These are phyloP conservation scores for Macquaria australasica DNA, from an alignment of 2,113 vertebrate species.

Conservation along the genomic window DNA sequence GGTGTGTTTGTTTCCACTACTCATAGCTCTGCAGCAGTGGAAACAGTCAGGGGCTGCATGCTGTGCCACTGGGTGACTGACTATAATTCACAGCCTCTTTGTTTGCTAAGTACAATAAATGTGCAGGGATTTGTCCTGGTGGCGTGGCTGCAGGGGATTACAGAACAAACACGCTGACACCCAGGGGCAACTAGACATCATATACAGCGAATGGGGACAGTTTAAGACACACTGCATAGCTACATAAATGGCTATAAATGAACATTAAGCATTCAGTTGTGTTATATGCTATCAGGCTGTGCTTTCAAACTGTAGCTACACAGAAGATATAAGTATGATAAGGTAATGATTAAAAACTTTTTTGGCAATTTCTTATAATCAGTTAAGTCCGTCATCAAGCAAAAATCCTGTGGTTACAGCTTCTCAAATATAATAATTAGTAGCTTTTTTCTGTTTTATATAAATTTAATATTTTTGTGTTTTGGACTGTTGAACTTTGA, in stretches of 20 bases:
- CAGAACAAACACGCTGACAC: slow-evolving; percentile 26
- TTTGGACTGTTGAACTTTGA: not conserved
- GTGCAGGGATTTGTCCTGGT: slow-evolving; percentile 39
- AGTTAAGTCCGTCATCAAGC: not conserved
- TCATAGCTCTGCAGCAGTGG: slow-evolving; percentile 32
- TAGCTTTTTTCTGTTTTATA: not conserved
- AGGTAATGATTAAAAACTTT: no score
- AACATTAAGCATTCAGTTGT: not conserved
- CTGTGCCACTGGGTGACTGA: slow-evolving; percentile 11
- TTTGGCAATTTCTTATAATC: not conserved
- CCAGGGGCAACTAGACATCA: not conserved
- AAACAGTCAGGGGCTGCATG: slow-evolving; percentile 30
- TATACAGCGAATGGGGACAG: not conserved
- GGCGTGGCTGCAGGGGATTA: slow-evolving; percentile 39
- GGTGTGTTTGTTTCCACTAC: slow-evolving; percentile 51
- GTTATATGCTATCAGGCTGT: not conserved
- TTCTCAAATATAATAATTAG: not conserved
- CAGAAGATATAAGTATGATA: not conserved
- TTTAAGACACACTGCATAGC: not conserved
- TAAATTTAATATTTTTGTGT: no score
- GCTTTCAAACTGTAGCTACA: not conserved
- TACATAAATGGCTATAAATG: not conserved
- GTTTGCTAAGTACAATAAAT: slow-evolving; percentile 57
- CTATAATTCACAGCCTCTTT: slow-evolving; percentile 53
- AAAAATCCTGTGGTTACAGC: not conserved